Percentiles rank a stretch among this genome's conserved stretches.
These are phyloP conservation scores for Struthio camelus DNA, from an alignment of 2,113 vertebrate genomes.

Conservation along the genomic window DNA sequence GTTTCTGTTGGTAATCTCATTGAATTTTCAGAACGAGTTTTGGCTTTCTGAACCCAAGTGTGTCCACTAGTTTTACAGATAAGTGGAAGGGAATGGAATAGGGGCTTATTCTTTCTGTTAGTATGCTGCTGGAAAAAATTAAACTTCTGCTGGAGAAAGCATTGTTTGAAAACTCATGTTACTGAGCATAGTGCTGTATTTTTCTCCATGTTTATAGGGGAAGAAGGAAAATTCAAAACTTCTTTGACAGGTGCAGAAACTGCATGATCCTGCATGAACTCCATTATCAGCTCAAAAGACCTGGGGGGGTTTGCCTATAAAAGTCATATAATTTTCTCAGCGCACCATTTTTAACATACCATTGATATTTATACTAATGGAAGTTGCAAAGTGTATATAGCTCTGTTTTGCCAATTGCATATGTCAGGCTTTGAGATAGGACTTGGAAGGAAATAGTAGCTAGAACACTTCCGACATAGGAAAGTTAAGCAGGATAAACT, in stretches of 20 bases:
- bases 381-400: background rate
- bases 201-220: background rate
- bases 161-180: background rate
- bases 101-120: background rate
- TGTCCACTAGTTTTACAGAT: background rate
- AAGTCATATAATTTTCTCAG: background rate
- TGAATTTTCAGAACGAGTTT: background rate
- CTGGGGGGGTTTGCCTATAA: background rate
- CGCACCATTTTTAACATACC: background rate
- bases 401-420: background rate
- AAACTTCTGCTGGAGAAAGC: background rate
- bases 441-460: background rate
- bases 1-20: background rate
- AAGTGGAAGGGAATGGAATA: background rate
- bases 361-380: background rate
- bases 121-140: background rate
- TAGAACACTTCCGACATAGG: background rate
- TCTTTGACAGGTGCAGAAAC: background rate
- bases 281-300: background rate
- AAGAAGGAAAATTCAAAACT: background rate
- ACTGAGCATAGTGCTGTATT: background rate
- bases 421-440: background rate
- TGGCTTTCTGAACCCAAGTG: background rate
- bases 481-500: background rate
- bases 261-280: background rate